Percentiles rank a stretch among this genome's conserved stretches.
Conservation (phyloP, 1,140 invertebrate genomes). For the Ooceraea biroi region DNA sequence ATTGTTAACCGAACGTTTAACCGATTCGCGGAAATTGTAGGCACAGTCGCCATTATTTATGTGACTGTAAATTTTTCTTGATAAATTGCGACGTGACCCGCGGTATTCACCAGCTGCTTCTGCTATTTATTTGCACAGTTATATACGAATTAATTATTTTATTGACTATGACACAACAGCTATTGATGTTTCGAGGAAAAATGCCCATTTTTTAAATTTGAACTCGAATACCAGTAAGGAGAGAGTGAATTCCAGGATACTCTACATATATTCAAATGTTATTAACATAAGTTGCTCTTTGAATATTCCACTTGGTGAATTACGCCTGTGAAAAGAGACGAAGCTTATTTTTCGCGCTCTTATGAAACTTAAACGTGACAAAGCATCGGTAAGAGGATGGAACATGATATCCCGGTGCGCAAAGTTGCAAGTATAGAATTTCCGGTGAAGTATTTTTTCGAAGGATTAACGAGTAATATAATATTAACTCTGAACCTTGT, state of each 20-base stretch:
- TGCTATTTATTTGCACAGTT: no score
- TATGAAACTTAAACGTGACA: not conserved
- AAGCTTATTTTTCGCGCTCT: constrained; percentile 20
- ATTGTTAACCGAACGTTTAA: constrained; percentile 75
- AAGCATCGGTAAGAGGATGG: constrained; percentile 46
- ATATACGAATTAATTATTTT: no score
- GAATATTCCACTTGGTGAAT: no score
- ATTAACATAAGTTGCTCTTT: not conserved
- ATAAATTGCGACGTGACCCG: not conserved
- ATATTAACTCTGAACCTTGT: constrained; percentile 47
- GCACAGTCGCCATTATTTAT: not conserved
- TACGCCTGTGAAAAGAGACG: not conserved
- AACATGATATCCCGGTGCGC: constrained; percentile 34
- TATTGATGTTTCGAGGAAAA: no score
- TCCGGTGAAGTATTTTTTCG: constrained; percentile 12
- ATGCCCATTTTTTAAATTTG: no score
- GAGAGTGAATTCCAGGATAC: not conserved
- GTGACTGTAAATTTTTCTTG: constrained; percentile 27
- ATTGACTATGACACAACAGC: no score
- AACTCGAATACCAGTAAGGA: no score
- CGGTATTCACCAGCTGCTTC: no score
- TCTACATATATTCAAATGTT: constrained; percentile 7
- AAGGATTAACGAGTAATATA: constrained; percentile 43
- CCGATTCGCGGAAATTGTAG: constrained; percentile 79
- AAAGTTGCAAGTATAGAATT: constrained; percentile 49